Evolutionary conservation across 2,888 invertebrate species (phyloP).

Genomic region (Hymenopus coronatus): DNA sequence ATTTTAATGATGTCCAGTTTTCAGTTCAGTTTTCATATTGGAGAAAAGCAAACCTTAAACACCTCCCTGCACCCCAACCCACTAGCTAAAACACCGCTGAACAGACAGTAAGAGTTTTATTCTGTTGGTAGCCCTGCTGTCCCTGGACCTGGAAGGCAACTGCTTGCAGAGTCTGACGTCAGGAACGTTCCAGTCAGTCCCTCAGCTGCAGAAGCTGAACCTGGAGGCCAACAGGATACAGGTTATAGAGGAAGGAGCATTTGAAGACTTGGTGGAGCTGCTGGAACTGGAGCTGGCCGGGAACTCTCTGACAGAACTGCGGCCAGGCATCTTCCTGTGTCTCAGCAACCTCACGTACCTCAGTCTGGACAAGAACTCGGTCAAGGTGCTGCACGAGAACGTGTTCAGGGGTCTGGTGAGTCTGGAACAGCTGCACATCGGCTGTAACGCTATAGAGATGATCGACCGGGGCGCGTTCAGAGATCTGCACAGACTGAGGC

Average conservation of each 20-base stretch:
- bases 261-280: background rate
- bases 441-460: background rate
- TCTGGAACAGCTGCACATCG: background rate
- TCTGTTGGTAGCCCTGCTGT: background rate
- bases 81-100: no score
- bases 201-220: background rate
- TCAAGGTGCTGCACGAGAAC: background rate
- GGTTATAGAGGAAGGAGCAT: background rate
- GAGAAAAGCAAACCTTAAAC: no score
- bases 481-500: background rate
- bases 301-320: background rate
- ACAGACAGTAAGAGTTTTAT: background rate
- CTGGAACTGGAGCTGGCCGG: background rate
- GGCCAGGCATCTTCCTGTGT: background rate
- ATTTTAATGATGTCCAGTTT: no score
- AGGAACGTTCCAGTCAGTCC: background rate
- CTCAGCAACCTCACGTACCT: background rate
- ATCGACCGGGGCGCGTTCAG: background rate
- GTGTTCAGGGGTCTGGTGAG: background rate
- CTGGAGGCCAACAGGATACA: background rate
- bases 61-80: no score
- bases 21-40: no score
- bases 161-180: background rate
- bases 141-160: background rate
- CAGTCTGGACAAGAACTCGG: background rate